phyloP scores from a whole-genome alignment of 2,113 vertebrate genomes.

The Martes martes region DNA sequence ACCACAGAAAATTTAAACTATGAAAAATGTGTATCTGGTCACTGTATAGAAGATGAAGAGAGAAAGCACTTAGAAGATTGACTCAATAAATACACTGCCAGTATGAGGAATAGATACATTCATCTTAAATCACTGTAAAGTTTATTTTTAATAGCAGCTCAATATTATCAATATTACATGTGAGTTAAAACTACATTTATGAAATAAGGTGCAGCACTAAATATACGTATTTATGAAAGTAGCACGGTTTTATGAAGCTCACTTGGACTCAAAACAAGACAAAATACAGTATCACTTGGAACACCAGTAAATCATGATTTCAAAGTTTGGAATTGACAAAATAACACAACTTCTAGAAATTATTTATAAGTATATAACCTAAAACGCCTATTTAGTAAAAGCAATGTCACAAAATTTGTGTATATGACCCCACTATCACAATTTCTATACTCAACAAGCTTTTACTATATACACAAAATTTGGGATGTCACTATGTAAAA shows the following conservation, averaged over 20 bases:
- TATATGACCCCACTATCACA: background rate
- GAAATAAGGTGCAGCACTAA: background rate
- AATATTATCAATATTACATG: background rate
- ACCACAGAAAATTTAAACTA: background rate
- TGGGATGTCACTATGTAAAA: background rate
- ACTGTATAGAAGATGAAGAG: background rate
- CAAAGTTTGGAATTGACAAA: background rate
- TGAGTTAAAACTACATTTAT: background rate
- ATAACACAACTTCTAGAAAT: background rate
- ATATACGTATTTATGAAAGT: background rate
- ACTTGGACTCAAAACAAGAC: background rate
- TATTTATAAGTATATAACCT: background rate
- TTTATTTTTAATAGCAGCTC: background rate
- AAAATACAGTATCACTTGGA: background rate
- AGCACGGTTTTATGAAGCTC: background rate
- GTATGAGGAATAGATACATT: background rate
- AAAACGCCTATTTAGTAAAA: background rate
- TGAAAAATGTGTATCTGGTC: background rate
- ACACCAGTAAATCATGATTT: background rate
- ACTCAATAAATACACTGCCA: background rate
- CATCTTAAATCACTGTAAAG: background rate
- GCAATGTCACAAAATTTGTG: background rate
- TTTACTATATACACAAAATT: background rate
- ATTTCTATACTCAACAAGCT: background rate
- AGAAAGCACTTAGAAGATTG: background rate